Conservation (phyloP, 2,888 invertebrate genomes). For the Drepanosiphum platanoidis region DNA sequence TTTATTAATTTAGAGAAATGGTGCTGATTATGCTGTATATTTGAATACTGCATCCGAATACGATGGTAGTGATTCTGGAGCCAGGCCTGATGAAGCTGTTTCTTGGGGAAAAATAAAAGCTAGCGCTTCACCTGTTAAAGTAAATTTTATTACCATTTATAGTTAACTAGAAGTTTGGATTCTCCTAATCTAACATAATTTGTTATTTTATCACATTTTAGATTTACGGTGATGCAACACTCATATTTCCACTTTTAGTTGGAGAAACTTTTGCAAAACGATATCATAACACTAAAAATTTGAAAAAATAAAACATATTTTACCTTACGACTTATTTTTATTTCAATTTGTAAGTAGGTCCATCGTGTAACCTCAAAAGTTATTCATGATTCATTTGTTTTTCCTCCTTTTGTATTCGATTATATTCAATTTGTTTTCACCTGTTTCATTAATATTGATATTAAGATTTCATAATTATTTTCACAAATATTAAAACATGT, state of each 20-base stretch:
- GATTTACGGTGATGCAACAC: slow-evolving; percentile 91
- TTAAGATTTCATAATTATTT: too few relatives aligned
- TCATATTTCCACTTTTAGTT: slow-evolving; percentile 93
- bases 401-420: too few relatives aligned
- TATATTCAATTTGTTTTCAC: too few relatives aligned
- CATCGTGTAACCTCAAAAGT: background rate
- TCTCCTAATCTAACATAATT: background rate
- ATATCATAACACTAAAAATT: slow-evolving; percentile 43
- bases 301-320: slow-evolving; percentile 30
- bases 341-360: background rate
- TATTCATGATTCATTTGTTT: background rate
- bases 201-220: slow-evolving; percentile 66
- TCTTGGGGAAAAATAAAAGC: slow-evolving; percentile 98
- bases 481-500: too few relatives aligned
- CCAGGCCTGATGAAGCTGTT: slow-evolving; percentile 96
- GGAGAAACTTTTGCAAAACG: slow-evolving; percentile 92
- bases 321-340: background rate
- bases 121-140: slow-evolving; percentile 89
- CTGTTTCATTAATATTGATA: too few relatives aligned
- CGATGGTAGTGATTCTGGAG: slow-evolving; percentile 98
- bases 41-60: slow-evolving; percentile 95
- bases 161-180: background rate
- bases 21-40: slow-evolving; percentile 94
- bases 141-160: slow-evolving; percentile 66
- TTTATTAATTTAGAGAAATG: slow-evolving; percentile 78